Conservation (phyloP, 2,797 vertebrate genomes). For the Xyrichtys novacula region DNA sequence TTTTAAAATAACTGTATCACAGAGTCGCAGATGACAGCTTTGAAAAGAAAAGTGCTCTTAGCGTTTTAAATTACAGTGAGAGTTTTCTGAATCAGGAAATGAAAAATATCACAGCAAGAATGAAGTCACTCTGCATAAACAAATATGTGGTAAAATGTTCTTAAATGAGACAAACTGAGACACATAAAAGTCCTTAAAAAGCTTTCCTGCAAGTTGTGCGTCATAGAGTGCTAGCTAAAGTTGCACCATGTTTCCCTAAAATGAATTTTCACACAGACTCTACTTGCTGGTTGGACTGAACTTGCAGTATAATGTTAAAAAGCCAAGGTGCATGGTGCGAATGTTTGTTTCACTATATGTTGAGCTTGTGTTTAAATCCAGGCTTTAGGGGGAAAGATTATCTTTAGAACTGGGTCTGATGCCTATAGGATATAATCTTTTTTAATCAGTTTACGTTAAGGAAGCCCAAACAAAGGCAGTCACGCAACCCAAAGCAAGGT, state of each 20-base stretch:
- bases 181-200: not conserved
- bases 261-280: not conserved
- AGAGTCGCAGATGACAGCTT: not conserved
- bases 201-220: not conserved
- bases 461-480: not conserved
- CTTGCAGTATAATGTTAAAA: not conserved
- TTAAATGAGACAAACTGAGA: not conserved
- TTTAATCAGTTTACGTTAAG: not conserved
- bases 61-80: not conserved
- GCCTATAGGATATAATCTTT: conserved; percentile 1
- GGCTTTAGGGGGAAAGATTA: not conserved
- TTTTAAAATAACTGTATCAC: not conserved
- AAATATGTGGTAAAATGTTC: conserved; percentile 5
- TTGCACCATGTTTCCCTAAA: not conserved
- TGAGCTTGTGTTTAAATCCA: not conserved
- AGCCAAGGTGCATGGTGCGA: not conserved
- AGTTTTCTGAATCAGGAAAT: not conserved
- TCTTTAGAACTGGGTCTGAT: not conserved
- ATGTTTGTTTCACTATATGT: not conserved
- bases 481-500: not conserved
- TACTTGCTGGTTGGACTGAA: not conserved
- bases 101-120: conserved; percentile 19
- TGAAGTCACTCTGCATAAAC: conserved; percentile 23
- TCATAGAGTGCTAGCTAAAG: not conserved
- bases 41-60: not conserved